phyloP scores from a whole-genome alignment of 2,113 vertebrate genomes.

The Corythoichthys haematopterus region DNA sequence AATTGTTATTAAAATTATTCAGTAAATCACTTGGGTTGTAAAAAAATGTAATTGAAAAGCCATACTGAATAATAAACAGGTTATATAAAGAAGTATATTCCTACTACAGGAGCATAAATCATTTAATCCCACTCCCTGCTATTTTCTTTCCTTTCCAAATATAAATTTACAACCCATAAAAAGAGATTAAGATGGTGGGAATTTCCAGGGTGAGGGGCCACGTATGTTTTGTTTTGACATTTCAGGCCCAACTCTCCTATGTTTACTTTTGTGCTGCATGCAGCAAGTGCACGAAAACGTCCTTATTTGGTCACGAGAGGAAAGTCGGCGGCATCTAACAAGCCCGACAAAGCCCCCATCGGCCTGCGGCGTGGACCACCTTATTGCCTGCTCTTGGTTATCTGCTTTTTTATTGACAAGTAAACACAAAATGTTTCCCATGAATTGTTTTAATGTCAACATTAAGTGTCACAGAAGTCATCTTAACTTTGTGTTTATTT shows the following conservation, averaged over 20 bases:
- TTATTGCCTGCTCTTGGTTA: neutral
- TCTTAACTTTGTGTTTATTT: slow-evolving; percentile 9
- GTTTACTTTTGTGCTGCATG: neutral
- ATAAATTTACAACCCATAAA: neutral
- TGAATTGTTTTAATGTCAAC: slow-evolving; percentile 22
- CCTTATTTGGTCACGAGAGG: slow-evolving; percentile 4
- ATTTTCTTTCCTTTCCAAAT: neutral
- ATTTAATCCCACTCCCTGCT: neutral
- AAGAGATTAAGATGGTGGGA: neutral
- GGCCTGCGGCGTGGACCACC: neutral
- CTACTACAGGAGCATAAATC: neutral
- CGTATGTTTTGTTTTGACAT: slow-evolving; percentile 3
- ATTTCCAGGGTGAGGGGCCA: neutral
- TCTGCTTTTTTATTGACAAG: neutral
- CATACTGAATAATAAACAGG: neutral
- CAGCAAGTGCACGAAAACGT: neutral
- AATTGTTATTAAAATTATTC: no score
- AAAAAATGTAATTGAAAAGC: neutral
- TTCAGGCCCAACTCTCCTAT: neutral
- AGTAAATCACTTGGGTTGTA: neutral
- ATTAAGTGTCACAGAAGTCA: slow-evolving; percentile 19
- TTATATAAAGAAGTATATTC: neutral
- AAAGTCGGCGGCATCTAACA: neutral
- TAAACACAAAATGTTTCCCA: neutral
- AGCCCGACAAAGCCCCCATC: neutral